Evolutionary conservation across 1,140 invertebrate species (phyloP).

Genomic region (Megalonaias nervosa): DNA sequence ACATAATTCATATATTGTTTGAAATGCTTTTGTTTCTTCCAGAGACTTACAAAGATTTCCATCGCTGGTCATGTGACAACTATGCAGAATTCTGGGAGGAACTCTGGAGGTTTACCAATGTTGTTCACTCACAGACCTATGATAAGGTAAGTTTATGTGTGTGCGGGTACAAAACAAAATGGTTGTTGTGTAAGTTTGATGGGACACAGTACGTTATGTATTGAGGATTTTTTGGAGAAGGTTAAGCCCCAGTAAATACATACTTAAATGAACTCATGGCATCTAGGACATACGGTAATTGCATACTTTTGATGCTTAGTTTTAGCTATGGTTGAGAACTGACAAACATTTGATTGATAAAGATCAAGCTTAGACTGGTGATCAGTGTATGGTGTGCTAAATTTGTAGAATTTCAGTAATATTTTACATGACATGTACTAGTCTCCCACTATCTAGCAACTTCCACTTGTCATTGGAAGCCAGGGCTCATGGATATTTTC

Average conservation of each 20-base stretch:
- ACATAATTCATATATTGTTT: neutral
- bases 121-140: constrained; percentile 68
- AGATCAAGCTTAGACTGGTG: too few relatives aligned
- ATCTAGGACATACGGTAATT: too few relatives aligned
- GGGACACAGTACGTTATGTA: neutral
- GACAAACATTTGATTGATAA: too few relatives aligned
- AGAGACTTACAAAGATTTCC: constrained; percentile 72
- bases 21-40: constrained; percentile 21
- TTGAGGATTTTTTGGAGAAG: neutral
- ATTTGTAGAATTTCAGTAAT: too few relatives aligned
- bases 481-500: too few relatives aligned
- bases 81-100: constrained; percentile 73
- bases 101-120: constrained; percentile 69
- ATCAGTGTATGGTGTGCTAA: too few relatives aligned
- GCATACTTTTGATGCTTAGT: too few relatives aligned
- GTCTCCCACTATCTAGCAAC: too few relatives aligned
- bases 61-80: constrained; percentile 73
- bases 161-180: neutral
- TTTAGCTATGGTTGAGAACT: too few relatives aligned
- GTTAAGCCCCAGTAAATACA: neutral
- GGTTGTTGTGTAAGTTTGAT: neutral
- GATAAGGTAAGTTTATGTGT: constrained; percentile 56
- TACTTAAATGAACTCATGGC: too few relatives aligned
- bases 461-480: too few relatives aligned
- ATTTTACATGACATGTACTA: too few relatives aligned